Evolutionary conservation across 2,888 invertebrate species (phyloP).

Genomic region (Drosophila mayaguana): DNA sequence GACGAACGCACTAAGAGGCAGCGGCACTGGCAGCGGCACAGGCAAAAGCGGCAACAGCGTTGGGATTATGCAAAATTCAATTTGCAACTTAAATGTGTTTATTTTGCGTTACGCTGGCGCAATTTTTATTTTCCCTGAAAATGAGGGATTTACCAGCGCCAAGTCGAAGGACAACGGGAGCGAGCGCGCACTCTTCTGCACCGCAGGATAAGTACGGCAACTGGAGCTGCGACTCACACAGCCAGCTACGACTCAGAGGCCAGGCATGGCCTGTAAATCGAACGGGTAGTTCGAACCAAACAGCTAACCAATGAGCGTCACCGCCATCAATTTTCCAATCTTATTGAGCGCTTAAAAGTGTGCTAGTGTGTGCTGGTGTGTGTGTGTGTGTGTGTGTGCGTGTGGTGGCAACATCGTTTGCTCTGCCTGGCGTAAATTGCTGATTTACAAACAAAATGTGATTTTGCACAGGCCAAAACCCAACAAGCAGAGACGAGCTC

Average conservation of each 20-base stretch:
- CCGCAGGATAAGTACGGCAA: slow-evolving; percentile 20
- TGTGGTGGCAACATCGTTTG: slow-evolving; percentile 52
- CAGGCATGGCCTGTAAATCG: slow-evolving; percentile 15
- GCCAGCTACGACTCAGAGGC: not conserved
- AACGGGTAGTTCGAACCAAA: slow-evolving; percentile 41
- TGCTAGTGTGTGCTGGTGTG: slow-evolving; percentile 12
- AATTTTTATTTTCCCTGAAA: slow-evolving; percentile 80
- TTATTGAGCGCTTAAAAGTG: slow-evolving; percentile 80
- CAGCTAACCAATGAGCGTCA: slow-evolving; percentile 60
- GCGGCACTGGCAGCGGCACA: slow-evolving; percentile 4
- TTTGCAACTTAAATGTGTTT: slow-evolving; percentile 84
- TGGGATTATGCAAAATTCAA: slow-evolving; percentile 83
- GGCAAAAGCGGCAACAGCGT: slow-evolving; percentile 23
- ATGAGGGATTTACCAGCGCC: slow-evolving; percentile 73
- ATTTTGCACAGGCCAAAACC: slow-evolving; percentile 55
- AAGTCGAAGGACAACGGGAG: slow-evolving; percentile 18
- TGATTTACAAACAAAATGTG: slow-evolving; percentile 82
- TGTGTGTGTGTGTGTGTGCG: slow-evolving; percentile 26
- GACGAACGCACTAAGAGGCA: slow-evolving; percentile 42
- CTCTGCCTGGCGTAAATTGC: slow-evolving; percentile 71
- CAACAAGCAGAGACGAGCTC: slow-evolving; percentile 14
- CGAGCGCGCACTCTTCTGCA: not conserved
- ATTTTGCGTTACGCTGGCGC: slow-evolving; percentile 83
- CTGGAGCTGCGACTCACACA: not conserved
- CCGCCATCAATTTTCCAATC: slow-evolving; percentile 82